Evolutionary conservation across 2,113 vertebrate species (phyloP), one percentile per base, ranked within the genome.

Genomic region (Collichthys lucidus): DNA sequence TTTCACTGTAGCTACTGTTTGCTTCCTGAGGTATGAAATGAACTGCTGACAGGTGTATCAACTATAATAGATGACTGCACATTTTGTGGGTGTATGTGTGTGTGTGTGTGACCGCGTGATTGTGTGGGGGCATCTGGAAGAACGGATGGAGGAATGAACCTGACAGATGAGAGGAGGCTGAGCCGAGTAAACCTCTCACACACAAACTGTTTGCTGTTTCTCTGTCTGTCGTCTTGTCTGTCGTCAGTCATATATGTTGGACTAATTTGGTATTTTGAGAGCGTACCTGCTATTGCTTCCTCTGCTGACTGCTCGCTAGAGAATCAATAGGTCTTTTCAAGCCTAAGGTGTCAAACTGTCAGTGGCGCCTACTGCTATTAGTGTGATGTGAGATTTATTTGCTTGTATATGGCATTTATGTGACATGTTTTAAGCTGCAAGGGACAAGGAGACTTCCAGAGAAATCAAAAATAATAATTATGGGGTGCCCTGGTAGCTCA

Each of bases 21-120:
- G 6, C 65, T 84, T 76, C 77, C 68, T 53, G 65, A 71, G 66
- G 65, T 84, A 70, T 76, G 63, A 87, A 67, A 84, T 79, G 8
- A 80, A 89, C 64, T 50, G 77, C 59, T 88, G 89, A 89, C 83
- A 80, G 79, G 73, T 80, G 64, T 67, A 62, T 83, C 68, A 77
- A 62, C 64, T 53, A 50, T 83, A 86, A 91, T 31, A 72, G 73
- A 89, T 85, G 83, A 74, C 31, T 67, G 50, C 40, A 55, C 73
- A 52, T 14, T 52, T 19, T 60, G 66, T 40, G 72, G 5, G 59
- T 0, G 57, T 22, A 42, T 68, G 47, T 35, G 57, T 14, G 70
- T 35, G 63, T 14, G 71, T 17, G 24, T 60, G 66, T 15, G n/a
- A n/a, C n/a, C n/a, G 72, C 15, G 60, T 0, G 40, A 42, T 3